Evolutionary conservation across 92 coral and sea anemone species (phyloP), one percentile per base, ranked within the genome.

Genomic region (Meandrina meandrites): DNA sequence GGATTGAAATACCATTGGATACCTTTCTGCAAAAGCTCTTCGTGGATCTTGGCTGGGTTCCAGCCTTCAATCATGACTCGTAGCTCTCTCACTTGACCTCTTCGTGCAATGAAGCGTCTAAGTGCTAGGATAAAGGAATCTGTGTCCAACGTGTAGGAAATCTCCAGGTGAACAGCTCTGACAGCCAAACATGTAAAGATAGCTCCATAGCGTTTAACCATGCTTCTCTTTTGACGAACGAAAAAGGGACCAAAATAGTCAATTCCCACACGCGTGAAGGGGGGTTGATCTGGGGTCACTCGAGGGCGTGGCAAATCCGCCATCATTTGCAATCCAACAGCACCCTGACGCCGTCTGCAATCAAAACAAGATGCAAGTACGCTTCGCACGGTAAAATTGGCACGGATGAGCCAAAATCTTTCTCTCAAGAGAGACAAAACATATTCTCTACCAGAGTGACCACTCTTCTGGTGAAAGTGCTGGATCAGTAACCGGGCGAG

Each of bases 401-500:
- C 87, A 48, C 66, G 79, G 30, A 83, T 83, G 42, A 83, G 24
- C 87, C 87, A 83, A 72, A 48, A 71, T 15, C 37, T 75, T 21
- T 69, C 47, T 5, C 86, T 50, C 76, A 81, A 62, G 31, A 82
- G 76, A 12, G 86, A 34, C 78, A 82, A 36, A 17, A 82, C 86
- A 14, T 81, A 53, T 64, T 81, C 86, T 48, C 72, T 28, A 4
- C 86, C 75, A 37, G 73, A 56, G 54, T 81, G 86, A 45, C 57
- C 86, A 37, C n/a, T 47, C 21, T 31, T 81, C 30, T 17, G 12
- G 75, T 81, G 77, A 36, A 56, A 62, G 45, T 64, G 58, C 11
- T 27, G 1, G 13, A 62, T 1, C 0, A 81, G 24, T 4, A 81
- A 32, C 36, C 8, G 30, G 12, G 34, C 28, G 35, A 81, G 60